Conservation (phyloP, 2,113 vertebrate genomes). For the Beaufortia kweichowensis region DNA sequence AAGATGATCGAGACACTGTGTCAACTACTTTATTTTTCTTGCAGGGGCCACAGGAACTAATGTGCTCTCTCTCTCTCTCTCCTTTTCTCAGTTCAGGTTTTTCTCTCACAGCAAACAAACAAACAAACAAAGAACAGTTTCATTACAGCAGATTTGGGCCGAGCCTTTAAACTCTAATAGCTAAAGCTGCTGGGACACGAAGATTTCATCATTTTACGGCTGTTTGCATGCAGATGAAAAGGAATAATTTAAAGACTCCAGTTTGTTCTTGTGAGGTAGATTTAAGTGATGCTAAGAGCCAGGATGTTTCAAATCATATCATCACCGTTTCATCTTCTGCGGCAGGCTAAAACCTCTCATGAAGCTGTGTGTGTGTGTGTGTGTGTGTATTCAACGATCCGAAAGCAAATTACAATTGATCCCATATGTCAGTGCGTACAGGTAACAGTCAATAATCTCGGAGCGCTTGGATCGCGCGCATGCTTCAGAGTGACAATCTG, state of each 20-base stretch:
- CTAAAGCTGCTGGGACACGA: conserved; percentile 25
- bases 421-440: conserved; percentile 49
- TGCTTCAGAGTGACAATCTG: conserved; percentile 50
- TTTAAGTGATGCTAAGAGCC: conserved; percentile 42
- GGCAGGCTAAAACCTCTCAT: not conserved
- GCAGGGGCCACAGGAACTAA: not conserved
- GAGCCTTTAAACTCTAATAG: conserved; percentile 18
- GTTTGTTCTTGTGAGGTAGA: conserved; percentile 37
- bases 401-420: conserved; percentile 62
- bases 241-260: conserved; percentile 40
- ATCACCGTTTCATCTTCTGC: conserved; percentile 27
- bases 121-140: conserved; percentile 44
- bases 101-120: conserved; percentile 51
- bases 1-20: conserved; percentile 95
- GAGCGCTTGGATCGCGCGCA: conserved; percentile 40
- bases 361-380: not conserved
- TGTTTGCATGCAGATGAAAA: conserved; percentile 40
- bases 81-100: conserved; percentile 57
- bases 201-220: conserved; percentile 41
- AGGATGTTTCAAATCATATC: conserved; percentile 40
- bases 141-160: conserved; percentile 25
- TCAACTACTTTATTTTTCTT: conserved; percentile 87
- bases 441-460: conserved; percentile 55
- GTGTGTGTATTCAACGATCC: conserved; percentile 18
- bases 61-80: conserved; percentile 68